Base-by-base conservation (phyloP, 2,113 vertebrate genomes). In the Macquaria ambigua region DNA sequence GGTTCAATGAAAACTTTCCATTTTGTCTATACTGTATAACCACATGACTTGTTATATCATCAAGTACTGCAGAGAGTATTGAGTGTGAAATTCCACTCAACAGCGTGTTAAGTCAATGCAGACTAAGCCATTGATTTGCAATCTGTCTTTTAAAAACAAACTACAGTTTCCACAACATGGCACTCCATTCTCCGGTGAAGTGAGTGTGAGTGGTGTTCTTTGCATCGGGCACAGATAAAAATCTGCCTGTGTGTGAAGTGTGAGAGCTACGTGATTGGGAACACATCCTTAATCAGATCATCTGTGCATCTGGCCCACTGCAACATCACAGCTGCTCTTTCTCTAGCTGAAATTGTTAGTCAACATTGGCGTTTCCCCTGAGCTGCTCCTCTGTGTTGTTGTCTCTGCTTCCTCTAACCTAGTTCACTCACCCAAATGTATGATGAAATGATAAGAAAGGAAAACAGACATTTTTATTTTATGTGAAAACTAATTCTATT, bases 221-320 rank as follows among this genome's bases (percentile, higher is more conserved):
- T 74, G 23, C 46, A 53, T 21, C 2, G 20, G 21, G 20, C 20
- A 37, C 78, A 70, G 85, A 91, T 87, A 87, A 2, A 77, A 52
- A 81, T 87, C 68, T 84, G 28, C 55, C 8, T 25, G 75, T 70
- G 64, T 82, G 82, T 76, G 78, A 86, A 62, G 14, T 20, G 61
- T 37, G 25, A 72, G 80, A 39, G 79, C 85, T 91, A 91, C 89
- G 90, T 92, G 92, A 91, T 86, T 21, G 66, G 87, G 79, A 83
- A 64, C 93, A 94, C 53, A 61, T 87, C 86, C 81, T 83, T 91
- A 87, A 89, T 93, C 84, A 83, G 84, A 93, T 94, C 73, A 93
- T 88, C 83, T 56, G 62, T 71, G 83, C 87, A 87, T 87, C 92
- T 94, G 91, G 85, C 53, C 71, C 50, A 58, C 20, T 23, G 50